Base-by-base conservation (phyloP, 2,797 vertebrate species). In the Tragelaphus oryx region DNA sequence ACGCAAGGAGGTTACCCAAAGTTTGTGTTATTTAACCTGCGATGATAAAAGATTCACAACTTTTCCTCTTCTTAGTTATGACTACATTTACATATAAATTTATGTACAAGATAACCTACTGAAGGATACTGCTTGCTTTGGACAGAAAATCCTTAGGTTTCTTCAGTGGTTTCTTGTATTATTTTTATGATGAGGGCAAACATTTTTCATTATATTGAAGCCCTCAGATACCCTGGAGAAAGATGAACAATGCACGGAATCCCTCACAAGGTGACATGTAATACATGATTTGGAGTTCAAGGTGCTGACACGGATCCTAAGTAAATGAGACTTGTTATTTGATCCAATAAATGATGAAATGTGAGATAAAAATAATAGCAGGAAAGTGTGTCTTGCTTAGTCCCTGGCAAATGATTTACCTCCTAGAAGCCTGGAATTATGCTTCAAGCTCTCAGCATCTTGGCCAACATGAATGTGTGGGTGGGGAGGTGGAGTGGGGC, bases 291-390 rank as follows among this genome's bases (percentile, higher is more conserved):
- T 89, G 89, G 59, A 78, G 52, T 28, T 78, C 30, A 87, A 24
- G 44, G 52, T 0, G 2, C 12, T 62, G 44, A 46, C 4, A 80
- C 1, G 6, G n/a, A 57, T 76, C 17, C 80, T 84, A 76, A 59
- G 60, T 74, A 59, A 89, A 55, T 46, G n/a, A 90, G 44, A 71
- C 65, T 41, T 41, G 5, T 33, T 84, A 81, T 13, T 22, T 68
- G 37, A 74, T 18, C 83, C 17, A 82, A 74, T 74, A 96, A 89
- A 37, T 71, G 71, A 80, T 71, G 50, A 93, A 93, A 22, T 48
- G 60, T n/a, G n/a, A 90, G 28, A 50, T n/a, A 54, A 91, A 96
- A 89, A 87, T 76, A 88, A 93, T 52, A 93, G 74, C 18, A 94
- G 75, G 52, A 88, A 95, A 92, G n/a, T 26, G 48, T 86, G 30